These are phyloP conservation scores for Drymodes brunneopygia DNA, from an alignment of 2,113 vertebrate species.

Conservation along the genomic window DNA sequence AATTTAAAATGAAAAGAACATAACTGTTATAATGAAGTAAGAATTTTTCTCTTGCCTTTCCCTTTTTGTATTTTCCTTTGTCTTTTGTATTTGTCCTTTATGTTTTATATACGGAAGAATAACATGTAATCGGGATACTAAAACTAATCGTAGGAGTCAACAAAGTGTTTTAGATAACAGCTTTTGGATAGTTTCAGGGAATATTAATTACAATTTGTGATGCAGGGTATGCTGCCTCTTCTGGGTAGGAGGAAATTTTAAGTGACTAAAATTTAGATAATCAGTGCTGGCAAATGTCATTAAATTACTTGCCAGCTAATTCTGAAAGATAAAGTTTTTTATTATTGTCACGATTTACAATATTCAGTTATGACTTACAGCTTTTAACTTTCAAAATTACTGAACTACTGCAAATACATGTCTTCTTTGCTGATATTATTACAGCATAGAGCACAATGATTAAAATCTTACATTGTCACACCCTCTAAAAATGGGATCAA, in stretches of 20 bases:
- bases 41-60: not conserved
- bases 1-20: not conserved
- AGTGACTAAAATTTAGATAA: not conserved
- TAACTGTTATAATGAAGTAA: not conserved
- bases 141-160: not conserved
- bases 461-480: not conserved
- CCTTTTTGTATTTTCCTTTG: not conserved
- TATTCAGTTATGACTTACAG: not conserved
- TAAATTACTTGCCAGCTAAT: not conserved
- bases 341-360: not conserved
- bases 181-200: not conserved
- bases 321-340: not conserved
- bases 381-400: not conserved
- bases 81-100: not conserved
- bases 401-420: not conserved
- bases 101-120: not conserved
- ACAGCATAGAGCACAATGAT: not conserved
- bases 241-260: not conserved
- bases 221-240: not conserved
- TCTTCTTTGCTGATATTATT: not conserved
- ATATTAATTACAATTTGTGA: not conserved
- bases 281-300: not conserved
- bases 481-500: not conserved
- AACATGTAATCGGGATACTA: not conserved
- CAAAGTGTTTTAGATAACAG: not conserved